Evolutionary conservation across 2,113 vertebrate species (phyloP), one percentile per base, ranked within the genome.

Genomic region (Myiozetetes cayanensis): DNA sequence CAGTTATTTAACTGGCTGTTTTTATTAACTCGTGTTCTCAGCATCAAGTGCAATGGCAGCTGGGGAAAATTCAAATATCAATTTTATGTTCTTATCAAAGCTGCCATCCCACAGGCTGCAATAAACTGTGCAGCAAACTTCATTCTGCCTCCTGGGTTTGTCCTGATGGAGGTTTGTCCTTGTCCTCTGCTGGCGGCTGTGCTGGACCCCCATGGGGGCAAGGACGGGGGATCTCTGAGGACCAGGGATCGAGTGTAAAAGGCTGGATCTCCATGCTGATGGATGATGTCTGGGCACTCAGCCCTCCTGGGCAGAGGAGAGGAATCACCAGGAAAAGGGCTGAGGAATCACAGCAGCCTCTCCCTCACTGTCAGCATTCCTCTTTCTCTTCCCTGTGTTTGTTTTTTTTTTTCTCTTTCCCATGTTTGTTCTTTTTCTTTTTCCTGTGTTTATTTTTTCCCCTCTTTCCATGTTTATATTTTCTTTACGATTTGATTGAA

Each of bases 1-100:
- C 96, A 96, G 73, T 97, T 97, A 97, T 94, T 97, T 98, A 97
- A 97, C 97, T 97, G 87, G 89, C 93, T 97, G 95, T 68, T 97
- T 96, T 98, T 98, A 98, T 97, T 96, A 97, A 96, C 95, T 96
- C 87, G 0, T 96, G 95, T 96, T 97, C 94, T 85, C 80, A 63
- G 94, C 80, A 66, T 95, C 89, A 71, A 97, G 93, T 92, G 93
- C 91, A 94, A 93, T 94, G 96, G 87, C 97, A 97, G 96, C 96
- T 92, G 94, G 95, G 83, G 83, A 94, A 96, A 94, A 96, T 67
- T 93, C 94, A 90, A 96, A 96, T 96, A 96, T 87, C 95, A 93
- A 20, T 96, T 96, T 97, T 70, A 96, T 74, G 84, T 92, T 79
- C 92, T 95, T 94, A 80, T 95, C 77, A 39, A 91, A 94, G 56